These are phyloP conservation scores for Lucifuga dentata DNA, from an alignment of 2,113 vertebrate genomes.

Conservation along the genomic window DNA sequence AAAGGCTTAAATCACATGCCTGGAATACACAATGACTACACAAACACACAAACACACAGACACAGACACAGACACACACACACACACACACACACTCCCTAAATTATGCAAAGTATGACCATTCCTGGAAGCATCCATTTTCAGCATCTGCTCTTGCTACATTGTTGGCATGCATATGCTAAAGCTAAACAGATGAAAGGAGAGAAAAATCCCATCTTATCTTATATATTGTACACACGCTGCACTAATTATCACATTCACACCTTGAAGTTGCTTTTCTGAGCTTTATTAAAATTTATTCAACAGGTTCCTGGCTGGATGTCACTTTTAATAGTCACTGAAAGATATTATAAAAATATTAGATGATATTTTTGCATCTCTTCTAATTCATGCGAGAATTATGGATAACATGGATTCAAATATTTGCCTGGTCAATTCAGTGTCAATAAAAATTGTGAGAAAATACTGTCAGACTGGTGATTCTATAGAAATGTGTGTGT, in stretches of 20 bases:
- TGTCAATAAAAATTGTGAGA: background rate
- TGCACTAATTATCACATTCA: constrained; percentile 44
- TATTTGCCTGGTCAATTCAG: constrained; percentile 13
- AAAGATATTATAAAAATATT: background rate
- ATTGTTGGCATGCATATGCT: constrained; percentile 59
- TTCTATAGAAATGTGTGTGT: background rate
- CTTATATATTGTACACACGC: constrained; percentile 9
- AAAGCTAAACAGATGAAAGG: constrained; percentile 57
- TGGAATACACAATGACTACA: constrained; percentile 76
- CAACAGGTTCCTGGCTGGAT: constrained; percentile 26
- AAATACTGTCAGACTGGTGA: background rate
- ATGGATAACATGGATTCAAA: background rate
- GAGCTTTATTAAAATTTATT: constrained; percentile 8
- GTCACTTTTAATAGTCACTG: constrained; percentile 14
- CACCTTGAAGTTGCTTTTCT: constrained; percentile 8
- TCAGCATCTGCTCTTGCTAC: constrained; percentile 66
- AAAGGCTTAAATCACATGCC: constrained; percentile 78
- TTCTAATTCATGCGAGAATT: too few relatives aligned
- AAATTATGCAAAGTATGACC: constrained; percentile 74
- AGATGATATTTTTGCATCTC: too few relatives aligned
- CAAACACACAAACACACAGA: constrained; percentile 40
- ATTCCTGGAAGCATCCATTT: constrained; percentile 72
- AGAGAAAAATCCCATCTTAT: constrained; percentile 28
- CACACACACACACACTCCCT: constrained; percentile 49
- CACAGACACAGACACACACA: constrained; percentile 17